Evolutionary conservation across 2,888 invertebrate genomes (phyloP).

Genomic region (Alloscopus bannaensis): DNA sequence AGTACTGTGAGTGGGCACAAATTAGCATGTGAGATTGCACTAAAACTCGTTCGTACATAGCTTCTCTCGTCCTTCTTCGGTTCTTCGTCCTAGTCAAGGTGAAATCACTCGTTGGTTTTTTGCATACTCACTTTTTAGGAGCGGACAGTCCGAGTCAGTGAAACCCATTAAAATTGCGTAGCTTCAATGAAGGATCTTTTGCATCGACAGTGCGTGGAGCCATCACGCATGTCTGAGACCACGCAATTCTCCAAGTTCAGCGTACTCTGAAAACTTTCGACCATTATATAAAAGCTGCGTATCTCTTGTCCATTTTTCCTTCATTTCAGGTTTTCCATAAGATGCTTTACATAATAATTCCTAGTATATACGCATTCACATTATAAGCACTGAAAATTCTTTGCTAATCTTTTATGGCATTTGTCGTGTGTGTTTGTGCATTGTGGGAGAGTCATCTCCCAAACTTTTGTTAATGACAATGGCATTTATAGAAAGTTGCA

Average conservation of each 20-base stretch:
- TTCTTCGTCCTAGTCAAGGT: constrained; percentile 62
- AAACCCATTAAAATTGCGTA: constrained; percentile 57
- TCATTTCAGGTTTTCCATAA: constrained; percentile 32
- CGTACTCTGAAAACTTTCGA: constrained; percentile 54
- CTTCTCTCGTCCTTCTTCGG: constrained; percentile 25
- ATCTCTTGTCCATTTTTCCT: constrained; percentile 25
- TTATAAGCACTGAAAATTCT: too few relatives aligned
- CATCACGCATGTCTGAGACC: constrained; percentile 1
- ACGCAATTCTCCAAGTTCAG: constrained; percentile 51
- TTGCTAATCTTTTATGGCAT: constrained; percentile 29
- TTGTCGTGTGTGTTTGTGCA: constrained; percentile 34
- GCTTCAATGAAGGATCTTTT: too few relatives aligned
- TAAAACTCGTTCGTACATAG: neutral
- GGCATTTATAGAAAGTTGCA: neutral
- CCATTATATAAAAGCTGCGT: constrained; percentile 35
- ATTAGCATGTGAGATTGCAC: neutral
- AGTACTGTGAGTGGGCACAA: too few relatives aligned
- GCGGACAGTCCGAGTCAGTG: too few relatives aligned
- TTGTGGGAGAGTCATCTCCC: neutral
- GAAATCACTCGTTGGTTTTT: constrained; percentile 51
- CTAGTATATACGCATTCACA: too few relatives aligned
- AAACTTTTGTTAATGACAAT: constrained; percentile 3
- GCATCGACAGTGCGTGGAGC: too few relatives aligned
- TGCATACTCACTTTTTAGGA: constrained; percentile 36
- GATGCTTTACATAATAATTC: constrained; percentile 24